Evolutionary conservation across 1,140 invertebrate species (phyloP), one percentile per base, ranked within the genome.

Genomic region (Ceratina calcarata): DNA sequence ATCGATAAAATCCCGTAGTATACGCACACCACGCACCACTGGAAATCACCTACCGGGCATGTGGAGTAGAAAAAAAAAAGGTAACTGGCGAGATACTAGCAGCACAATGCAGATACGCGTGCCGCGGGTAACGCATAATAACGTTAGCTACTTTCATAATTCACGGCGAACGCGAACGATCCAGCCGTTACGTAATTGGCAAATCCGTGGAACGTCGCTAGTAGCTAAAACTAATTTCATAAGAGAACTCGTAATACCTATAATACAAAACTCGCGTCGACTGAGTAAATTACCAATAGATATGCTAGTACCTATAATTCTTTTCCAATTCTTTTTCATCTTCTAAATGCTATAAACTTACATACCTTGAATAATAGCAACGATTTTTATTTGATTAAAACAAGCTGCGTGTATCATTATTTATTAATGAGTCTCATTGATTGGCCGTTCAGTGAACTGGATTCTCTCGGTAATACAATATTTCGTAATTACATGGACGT

Each of bases 111-210:
- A 65, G 73, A 78, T 67, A 82, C 53, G 61, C 60, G 57, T 71
- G 67, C 49, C 66, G 51, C 67, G 53, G 37, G 24, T 55, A 71
- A 62, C 79, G 70, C 58, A 64, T 60, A 85, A 86, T 73, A 82
- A 75, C 68, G 71, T 67, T 45, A 45, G 37, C 37, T 79, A 85
- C 79, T 85, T 85, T 85, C 84, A 69, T 82, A 86, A 85, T 85
- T 85, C 83, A 74, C n/a, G 27, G 27, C 83, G 51, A 61, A 55
- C 62, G 68, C 78, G 69, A 65, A 58, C 83, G 74, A 84, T 84
- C 67, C 64, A 27, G 45, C 24, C 53, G 69, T 85, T 85, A 71
- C 83, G 75, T 62, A 71, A 78, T 57, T n/a, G 18, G 55, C 53
- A 74, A 79, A 55, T 66, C 20, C 78, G 45, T n/a, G 51, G 37